Evolutionary conservation across 53 echinoderm and acorn worm genomes (phyloP), one percentile per base, ranked within the genome.

Genomic region (Hippasteria phrygiana): DNA sequence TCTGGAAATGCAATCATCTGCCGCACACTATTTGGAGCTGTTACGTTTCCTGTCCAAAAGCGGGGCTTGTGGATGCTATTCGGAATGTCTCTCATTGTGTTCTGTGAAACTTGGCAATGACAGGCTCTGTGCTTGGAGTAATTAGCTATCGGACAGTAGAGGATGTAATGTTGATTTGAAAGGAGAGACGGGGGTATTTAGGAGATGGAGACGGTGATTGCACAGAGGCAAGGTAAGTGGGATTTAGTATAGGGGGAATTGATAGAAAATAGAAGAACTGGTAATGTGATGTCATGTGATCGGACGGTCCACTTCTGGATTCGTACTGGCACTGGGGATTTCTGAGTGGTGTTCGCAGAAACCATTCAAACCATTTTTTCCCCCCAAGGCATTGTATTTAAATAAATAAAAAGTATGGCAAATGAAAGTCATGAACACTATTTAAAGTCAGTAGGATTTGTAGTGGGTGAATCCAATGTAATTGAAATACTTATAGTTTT

Each of bases 1-100:
- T 62, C 45, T 81, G 81, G 81, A 81, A 81, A 81, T 64, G 81
- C 81, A 81, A 81, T 81, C 81, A 65, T 40, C 81, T 13, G 26
- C 65, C 64, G 48, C 48, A 64, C 81, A 27, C 20, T 65, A 43
- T 76, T 56, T 64, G 43, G 62, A 62, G 80, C 63, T 53, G 54
- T 38, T 59, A 53, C 27, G 38, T 43, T 26, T n/a, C 65, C 63
- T 45, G 38, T 59, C 29, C 45, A 14, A 81, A 81, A 81, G 62
- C 81, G 11, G 81, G 65, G 27, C 81, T 81, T 65, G 65, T 45
- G 41, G 81, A 27, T 20, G 26, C 42, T 65, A 64, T 65, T 81
- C 65, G 45, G 64, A 17, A 81, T 81, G 81, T 29, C 81, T 11
- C 4, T 64, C 10, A 59, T 37, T 64, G 63, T 29, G 37, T 35